Base-by-base conservation (phyloP, 1,140 invertebrate species). In the Geopemphigus sp. region DNA sequence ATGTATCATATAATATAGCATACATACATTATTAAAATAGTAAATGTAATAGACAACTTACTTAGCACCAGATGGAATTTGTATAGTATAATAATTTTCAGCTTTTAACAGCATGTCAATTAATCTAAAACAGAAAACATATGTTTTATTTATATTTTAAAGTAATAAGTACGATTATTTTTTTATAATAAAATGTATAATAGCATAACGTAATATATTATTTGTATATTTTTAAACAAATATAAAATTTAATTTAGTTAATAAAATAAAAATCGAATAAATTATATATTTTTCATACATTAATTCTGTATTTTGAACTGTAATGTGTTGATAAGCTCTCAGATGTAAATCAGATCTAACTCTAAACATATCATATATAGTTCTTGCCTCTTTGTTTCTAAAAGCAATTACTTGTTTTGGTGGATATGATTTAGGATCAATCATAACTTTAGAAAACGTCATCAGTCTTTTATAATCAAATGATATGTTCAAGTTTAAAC, bases 381-480 rank as follows among this genome's bases (percentile, higher is more conserved):
- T 82, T 32, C 74, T 64, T 12, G 61, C 64, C 26, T 83, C 81
- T 72, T 83, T 83, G 24, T 83, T 82, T 80, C 81, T 81, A 70
- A 82, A 83, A 5, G 57, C 82, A 15, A 83, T 83, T 11, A 73
- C 59, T 53, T 80, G 53, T 61, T 59, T 76, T 15, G 57, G 57
- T 32, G 47, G 45, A 17, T 80, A 24, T 26, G 63, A 59, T 14
- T 64, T 57, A 24, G 72, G 81, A 45, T 59, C 63, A 15, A 78
- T 17, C 5, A 82, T 59, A n/a, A 84, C 72, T 22, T 39, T 68
- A 54, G 82, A 82, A 39, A 82, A 81, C 63, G 81, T 26, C 12
- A 84, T 66, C 15, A 84, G 54, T 53, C 83, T 64, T 22, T 59
- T 56, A 76, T 83, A 82, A 61, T 84, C 83, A 74, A 84, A 81